phyloP scores from a whole-genome alignment of 2,113 vertebrate genomes.

The Mellivora capensis region DNA sequence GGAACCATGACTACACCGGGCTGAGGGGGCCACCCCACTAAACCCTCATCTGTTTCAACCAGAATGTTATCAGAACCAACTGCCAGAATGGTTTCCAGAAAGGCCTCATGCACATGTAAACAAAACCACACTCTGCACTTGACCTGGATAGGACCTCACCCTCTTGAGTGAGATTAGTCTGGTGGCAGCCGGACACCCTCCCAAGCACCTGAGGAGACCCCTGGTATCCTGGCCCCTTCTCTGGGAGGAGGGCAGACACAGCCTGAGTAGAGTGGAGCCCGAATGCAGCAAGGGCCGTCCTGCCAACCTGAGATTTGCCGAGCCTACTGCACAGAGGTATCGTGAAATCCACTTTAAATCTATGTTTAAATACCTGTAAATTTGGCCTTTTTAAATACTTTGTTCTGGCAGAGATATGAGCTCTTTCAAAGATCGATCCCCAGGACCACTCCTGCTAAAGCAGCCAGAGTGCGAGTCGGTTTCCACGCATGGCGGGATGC shows the following conservation, averaged over 20 bases:
- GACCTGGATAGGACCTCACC: neutral
- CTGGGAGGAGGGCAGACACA: neutral
- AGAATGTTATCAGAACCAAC: neutral
- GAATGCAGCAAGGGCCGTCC: neutral
- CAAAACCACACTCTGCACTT: neutral
- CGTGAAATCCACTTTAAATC: neutral
- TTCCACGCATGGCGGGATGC: rapidly evolving
- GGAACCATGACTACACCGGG: rapidly evolving
- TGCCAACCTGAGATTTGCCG: neutral
- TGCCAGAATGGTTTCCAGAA: neutral
- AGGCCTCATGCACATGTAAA: neutral
- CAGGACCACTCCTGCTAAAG: neutral
- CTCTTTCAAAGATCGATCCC: neutral
- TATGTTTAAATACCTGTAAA: neutral
- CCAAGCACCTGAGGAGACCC: neutral
- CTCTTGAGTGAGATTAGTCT: neutral
- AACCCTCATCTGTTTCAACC: neutral
- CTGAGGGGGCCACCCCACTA: neutral
- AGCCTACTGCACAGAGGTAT: neutral
- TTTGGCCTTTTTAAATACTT: neutral
- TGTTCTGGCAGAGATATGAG: neutral
- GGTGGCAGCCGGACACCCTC: neutral
- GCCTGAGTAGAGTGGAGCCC: neutral
- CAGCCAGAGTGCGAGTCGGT: rapidly evolving
- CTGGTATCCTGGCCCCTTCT: neutral